Percentiles rank a stretch among this genome's conserved stretches.
These are phyloP conservation scores for Epistrophe grossulariae DNA, from an alignment of 2,888 invertebrate species.

Conservation along the genomic window DNA sequence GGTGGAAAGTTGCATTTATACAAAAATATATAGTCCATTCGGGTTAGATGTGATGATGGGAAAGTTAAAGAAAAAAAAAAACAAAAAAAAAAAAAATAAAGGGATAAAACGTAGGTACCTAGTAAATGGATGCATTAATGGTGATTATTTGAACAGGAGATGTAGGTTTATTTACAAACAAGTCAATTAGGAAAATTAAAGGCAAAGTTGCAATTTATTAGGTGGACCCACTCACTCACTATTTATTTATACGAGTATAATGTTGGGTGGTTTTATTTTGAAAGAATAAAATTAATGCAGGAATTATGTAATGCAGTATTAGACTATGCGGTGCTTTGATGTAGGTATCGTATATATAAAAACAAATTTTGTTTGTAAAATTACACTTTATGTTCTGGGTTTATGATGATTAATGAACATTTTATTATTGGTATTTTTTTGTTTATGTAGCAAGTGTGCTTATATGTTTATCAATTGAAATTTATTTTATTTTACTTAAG, in stretches of 20 bases:
- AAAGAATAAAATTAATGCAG: slow-evolving; percentile 15
- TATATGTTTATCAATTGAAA: too few relatives aligned
- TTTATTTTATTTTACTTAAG: too few relatives aligned
- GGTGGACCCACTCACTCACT: slow-evolving; percentile 1
- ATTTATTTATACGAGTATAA: too few relatives aligned
- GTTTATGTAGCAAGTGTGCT: too few relatives aligned
- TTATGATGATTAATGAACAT: not conserved
- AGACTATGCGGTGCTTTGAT: slow-evolving; percentile 3
- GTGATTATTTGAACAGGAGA: slow-evolving; percentile 74
- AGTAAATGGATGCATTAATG: slow-evolving; percentile 75
- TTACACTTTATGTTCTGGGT: not conserved
- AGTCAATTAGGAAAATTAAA: slow-evolving; percentile 76
- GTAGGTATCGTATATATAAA: not conserved
- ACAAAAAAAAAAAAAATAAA: slow-evolving; percentile 7
- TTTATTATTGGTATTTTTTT: too few relatives aligned
- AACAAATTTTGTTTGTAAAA: not conserved
- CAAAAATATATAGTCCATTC: not conserved
- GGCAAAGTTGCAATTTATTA: slow-evolving; percentile 51
- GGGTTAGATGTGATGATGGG: not conserved
- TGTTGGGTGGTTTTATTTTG: not conserved
- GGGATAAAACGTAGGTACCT: slow-evolving; percentile 47
- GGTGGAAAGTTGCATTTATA: slow-evolving; percentile 19
- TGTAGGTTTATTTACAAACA: slow-evolving; percentile 72
- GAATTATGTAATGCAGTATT: slow-evolving; percentile 2
- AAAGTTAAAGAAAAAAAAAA: slow-evolving; percentile 11